These are phyloP conservation scores for Osmoderma eremita DNA, from an alignment of 2,888 invertebrate species.

Conservation along the genomic window DNA sequence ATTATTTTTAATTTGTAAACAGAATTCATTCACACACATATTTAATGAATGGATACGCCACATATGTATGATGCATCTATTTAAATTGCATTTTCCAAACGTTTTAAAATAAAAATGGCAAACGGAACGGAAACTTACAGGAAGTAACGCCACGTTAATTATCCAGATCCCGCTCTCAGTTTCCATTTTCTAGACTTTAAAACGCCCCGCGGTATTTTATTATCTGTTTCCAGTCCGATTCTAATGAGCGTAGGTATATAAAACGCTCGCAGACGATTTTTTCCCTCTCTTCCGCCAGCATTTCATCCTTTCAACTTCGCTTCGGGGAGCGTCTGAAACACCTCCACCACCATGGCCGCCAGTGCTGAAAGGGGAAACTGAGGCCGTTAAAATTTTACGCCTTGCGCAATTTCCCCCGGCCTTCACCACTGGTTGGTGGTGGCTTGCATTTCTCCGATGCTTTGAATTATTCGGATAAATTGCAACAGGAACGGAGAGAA, in stretches of 20 bases:
- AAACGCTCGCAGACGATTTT: no score
- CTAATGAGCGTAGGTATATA: no score
- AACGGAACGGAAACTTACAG: no score
- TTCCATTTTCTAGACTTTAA: not conserved
- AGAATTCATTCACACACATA: no score
- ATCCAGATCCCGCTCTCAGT: not conserved
- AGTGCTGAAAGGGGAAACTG: slow-evolving; percentile 1
- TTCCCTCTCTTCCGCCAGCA: not conserved
- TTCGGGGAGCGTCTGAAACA: slow-evolving; percentile 3
- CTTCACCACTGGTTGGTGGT: not conserved
- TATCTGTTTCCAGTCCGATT: no score
- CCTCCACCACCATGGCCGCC: not conserved
- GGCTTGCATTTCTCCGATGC: slow-evolving; percentile 7
- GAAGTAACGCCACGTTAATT: no score
- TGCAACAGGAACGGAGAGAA: not conserved
- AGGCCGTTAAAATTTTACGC: slow-evolving; percentile 11
- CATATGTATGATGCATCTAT: no score
- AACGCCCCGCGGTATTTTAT: not conserved
- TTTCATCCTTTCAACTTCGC: slow-evolving; percentile 11
- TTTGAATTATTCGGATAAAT: slow-evolving; percentile 10
- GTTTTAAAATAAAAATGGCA: no score
- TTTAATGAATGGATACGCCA: no score
- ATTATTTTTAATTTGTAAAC: no score
- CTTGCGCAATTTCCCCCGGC: slow-evolving; percentile 2
- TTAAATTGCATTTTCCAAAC: no score